phyloP scores from a whole-genome alignment of 2,113 vertebrate genomes.

The Prionailurus viverrinus region DNA sequence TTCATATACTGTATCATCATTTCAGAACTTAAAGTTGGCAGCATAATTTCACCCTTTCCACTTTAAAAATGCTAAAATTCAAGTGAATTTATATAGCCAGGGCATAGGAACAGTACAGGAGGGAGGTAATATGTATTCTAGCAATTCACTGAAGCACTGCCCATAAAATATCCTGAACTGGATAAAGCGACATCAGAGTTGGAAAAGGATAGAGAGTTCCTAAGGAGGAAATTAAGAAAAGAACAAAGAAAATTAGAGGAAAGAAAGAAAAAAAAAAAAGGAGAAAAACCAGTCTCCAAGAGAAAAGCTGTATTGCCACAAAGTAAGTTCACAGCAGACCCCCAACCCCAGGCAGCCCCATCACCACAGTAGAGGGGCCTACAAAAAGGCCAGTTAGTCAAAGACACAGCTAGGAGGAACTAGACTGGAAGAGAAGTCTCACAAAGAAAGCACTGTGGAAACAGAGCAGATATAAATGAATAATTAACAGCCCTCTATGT shows the following conservation, averaged over 20 bases:
- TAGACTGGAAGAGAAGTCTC: neutral
- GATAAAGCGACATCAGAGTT: neutral
- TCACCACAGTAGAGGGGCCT: neutral
- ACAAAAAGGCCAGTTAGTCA: neutral
- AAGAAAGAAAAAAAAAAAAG: neutral
- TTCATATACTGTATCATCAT: neutral
- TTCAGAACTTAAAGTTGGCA: neutral
- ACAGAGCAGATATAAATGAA: neutral
- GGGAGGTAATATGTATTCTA: neutral
- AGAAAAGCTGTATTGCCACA: neutral
- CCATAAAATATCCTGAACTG: neutral
- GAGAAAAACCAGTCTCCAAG: neutral
- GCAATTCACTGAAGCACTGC: neutral
- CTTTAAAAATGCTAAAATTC: conserved; percentile 2
- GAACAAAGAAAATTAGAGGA: neutral
- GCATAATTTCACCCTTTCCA: neutral
- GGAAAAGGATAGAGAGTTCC: neutral
- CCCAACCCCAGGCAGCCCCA: neutral
- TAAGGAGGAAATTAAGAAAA: neutral
- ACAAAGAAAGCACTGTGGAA: neutral
- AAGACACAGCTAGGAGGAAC: neutral
- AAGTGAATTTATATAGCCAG: neutral
- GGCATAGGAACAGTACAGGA: neutral
- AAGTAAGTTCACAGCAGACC: neutral
- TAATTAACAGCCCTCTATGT: neutral